phyloP scores from a whole-genome alignment of 1,140 invertebrate genomes.

The Drosophila setifemur region DNA sequence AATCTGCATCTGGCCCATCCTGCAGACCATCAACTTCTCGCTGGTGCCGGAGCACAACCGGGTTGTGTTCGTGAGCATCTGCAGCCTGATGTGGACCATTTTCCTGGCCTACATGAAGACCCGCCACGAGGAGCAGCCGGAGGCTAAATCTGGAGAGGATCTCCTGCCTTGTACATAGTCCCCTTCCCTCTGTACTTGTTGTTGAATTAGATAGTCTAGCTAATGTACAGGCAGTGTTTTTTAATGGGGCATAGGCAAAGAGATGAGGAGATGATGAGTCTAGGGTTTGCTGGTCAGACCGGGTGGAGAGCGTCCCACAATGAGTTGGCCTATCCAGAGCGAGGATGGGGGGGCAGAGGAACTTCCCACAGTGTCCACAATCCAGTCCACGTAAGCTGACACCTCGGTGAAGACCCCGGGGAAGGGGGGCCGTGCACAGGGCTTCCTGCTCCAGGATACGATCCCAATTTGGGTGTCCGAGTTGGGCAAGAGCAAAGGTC shows the following conservation, averaged over 20 bases:
- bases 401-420: constrained; percentile 84
- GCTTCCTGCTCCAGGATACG: constrained; percentile 83
- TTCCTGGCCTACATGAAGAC: constrained; percentile 93
- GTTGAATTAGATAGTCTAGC: constrained; percentile 52
- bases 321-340: constrained; percentile 52
- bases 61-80: constrained; percentile 91
- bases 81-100: constrained; percentile 92
- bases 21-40: constrained; percentile 92
- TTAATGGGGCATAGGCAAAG: too few species aligned
- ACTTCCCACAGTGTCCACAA: constrained; percentile 52
- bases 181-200: neutral
- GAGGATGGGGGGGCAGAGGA: neutral
- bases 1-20: constrained; percentile 90
- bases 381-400: constrained; percentile 83
- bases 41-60: constrained; percentile 90
- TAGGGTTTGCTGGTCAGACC: neutral
- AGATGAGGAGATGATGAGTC: too few species aligned
- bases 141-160: neutral
- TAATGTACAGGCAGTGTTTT: constrained; percentile 3
- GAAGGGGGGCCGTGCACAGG: constrained; percentile 81
- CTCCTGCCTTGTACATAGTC: constrained; percentile 14
- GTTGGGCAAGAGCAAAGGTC: constrained; percentile 74
- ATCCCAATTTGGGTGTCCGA: constrained; percentile 80
- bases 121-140: constrained; percentile 5
- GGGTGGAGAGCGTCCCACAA: constrained; percentile 53